phyloP scores from a whole-genome alignment of 2,797 vertebrate genomes.

The Lagodon rhomboides region DNA sequence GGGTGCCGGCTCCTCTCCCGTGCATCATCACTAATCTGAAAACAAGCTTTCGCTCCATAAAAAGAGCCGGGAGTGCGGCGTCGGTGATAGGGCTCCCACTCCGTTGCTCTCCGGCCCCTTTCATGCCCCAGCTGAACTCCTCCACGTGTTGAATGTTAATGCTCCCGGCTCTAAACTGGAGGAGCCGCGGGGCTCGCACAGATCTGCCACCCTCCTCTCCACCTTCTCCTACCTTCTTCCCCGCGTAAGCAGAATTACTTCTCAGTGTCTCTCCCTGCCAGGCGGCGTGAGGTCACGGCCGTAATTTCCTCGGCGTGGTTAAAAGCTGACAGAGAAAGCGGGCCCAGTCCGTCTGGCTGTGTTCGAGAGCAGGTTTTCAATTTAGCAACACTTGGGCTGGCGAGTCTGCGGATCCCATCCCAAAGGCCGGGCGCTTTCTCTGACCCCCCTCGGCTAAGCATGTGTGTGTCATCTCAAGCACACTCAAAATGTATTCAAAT shows the following conservation, averaged over 20 bases:
- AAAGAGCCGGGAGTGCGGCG: constrained; percentile 42
- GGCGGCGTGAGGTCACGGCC: constrained; percentile 74
- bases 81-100: constrained; percentile 49
- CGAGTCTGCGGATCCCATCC: constrained; percentile 56
- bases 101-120: constrained; percentile 57
- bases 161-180: constrained; percentile 58
- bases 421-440: constrained; percentile 30
- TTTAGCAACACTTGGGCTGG: constrained; percentile 69
- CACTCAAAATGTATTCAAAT: constrained; percentile 53
- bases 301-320: constrained; percentile 82
- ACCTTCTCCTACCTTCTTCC: constrained; percentile 47
- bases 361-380: constrained; percentile 78
- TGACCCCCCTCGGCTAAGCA: constrained; percentile 54
- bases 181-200: constrained; percentile 46
- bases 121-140: constrained; percentile 70
- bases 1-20: constrained; percentile 18
- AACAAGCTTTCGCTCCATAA: constrained; percentile 40
- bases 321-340: constrained; percentile 76
- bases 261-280: constrained; percentile 57
- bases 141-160: constrained; percentile 78
- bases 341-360: constrained; percentile 65
- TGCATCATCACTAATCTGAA: constrained; percentile 57
- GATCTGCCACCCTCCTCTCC: constrained; percentile 51
- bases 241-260: constrained; percentile 72
- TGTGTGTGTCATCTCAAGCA: constrained; percentile 58